phyloP scores from a whole-genome alignment of 2,113 vertebrate species.

The Platycercus adscitus region DNA sequence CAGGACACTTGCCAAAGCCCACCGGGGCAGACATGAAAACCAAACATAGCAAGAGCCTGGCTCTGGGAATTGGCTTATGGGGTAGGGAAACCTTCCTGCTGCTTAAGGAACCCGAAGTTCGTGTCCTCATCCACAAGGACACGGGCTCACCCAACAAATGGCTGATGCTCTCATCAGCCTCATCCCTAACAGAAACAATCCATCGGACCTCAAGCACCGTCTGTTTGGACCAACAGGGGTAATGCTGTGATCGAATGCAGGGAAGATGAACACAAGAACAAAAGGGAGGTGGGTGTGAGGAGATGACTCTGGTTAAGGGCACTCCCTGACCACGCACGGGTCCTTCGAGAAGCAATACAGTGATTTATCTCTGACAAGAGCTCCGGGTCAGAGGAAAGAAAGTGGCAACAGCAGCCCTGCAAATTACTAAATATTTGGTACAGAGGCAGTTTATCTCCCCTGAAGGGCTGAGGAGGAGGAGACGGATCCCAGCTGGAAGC shows the following conservation, averaged over 20 bases:
- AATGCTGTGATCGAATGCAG: accelerated
- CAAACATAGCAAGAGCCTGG: accelerated
- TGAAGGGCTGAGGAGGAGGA: slow-evolving; percentile 29
- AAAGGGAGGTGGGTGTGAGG: accelerated
- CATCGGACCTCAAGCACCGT: accelerated
- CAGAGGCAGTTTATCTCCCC: slow-evolving; percentile 30
- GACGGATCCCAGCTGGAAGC: slow-evolving; percentile 58
- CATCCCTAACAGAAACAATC: not conserved
- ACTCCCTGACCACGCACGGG: not conserved
- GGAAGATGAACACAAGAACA: not conserved
- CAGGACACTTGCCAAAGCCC: not conserved
- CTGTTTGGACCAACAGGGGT: accelerated
- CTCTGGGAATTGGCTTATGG: not conserved
- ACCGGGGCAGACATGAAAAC: not conserved
- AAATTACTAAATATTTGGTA: not conserved
- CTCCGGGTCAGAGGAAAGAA: not conserved
- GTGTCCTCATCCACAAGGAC: not conserved
- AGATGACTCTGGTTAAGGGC: not conserved
- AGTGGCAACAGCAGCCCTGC: slow-evolving; percentile 32
- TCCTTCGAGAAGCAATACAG: not conserved
- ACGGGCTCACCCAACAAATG: accelerated
- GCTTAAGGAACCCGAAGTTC: not conserved
- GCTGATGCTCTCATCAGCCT: not conserved
- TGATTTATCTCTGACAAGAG: not conserved
- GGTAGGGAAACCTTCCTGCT: not conserved